Percentiles rank a stretch among this genome's conserved stretches.
Conservation (phyloP, 2,113 vertebrate genomes). For the Vulpes vulpes region DNA sequence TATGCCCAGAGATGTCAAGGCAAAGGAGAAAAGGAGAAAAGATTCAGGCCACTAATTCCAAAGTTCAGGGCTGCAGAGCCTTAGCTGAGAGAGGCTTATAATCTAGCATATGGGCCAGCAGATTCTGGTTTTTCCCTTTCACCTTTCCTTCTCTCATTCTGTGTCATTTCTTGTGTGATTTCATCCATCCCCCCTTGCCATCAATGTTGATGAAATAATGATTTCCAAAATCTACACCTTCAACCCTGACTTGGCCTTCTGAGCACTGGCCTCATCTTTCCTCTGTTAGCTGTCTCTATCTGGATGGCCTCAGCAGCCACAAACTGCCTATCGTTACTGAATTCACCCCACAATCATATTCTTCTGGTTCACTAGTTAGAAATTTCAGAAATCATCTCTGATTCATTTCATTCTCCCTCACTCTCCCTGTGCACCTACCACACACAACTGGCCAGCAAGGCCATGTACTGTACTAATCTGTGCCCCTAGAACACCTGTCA, state of each 20-base stretch:
- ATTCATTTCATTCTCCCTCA: not conserved
- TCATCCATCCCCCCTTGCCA: not conserved
- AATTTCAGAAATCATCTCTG: not conserved
- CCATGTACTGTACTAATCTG: not conserved
- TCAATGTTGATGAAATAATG: not conserved
- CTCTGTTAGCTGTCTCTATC: not conserved
- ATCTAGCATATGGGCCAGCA: not conserved
- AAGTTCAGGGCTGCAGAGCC: not conserved
- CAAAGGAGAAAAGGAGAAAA: not conserved
- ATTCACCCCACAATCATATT: not conserved
- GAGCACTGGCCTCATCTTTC: not conserved
- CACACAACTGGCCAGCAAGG: not conserved
- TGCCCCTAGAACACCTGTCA: not conserved
- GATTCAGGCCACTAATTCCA: not conserved
- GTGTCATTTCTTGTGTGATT: not conserved
- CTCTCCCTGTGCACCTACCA: accelerated
- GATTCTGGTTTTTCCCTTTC: not conserved
- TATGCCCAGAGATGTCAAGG: not conserved
- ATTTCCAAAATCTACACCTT: not conserved
- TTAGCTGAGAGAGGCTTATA: not conserved
- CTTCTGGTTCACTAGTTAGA: not conserved
- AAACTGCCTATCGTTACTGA: not conserved
- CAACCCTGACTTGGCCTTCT: not conserved
- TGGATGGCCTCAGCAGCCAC: not conserved
- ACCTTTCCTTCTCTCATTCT: not conserved